Percentiles rank a stretch among this genome's conserved stretches.
phyloP scores from a whole-genome alignment of 2,888 invertebrate genomes.

The Heteromyza rotundicornis region DNA sequence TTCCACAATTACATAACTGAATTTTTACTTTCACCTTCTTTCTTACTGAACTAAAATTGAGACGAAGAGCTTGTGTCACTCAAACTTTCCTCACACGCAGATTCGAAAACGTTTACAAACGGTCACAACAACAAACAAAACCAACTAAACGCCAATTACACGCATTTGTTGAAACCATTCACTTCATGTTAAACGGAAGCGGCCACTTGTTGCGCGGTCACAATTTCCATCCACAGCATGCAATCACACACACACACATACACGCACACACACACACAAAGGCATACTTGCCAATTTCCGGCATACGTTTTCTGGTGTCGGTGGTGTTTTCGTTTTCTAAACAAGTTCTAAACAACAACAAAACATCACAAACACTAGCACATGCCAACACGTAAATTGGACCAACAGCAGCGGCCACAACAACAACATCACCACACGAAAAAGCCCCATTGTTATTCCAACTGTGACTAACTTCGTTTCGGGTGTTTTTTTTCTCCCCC shows the following conservation, averaged over 20 bases:
- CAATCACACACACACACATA: neutral
- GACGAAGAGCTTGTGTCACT: no score
- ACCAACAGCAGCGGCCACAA: neutral
- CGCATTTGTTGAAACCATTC: neutral
- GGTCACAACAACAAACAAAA: neutral
- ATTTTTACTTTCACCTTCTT: no score
- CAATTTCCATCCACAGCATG: neutral
- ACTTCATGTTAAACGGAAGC: neutral
- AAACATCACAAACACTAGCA: neutral
- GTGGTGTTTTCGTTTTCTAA: constrained; percentile 13
- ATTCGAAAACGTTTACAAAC: neutral
- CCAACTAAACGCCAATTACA: neutral
- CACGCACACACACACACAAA: constrained; percentile 1
- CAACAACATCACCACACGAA: constrained; percentile 1
- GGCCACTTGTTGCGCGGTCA: constrained; percentile 23
- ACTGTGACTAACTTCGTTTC: constrained; percentile 18
- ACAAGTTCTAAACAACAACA: constrained; percentile 10
- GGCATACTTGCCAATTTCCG: constrained; percentile 1
- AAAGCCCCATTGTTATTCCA: constrained; percentile 13
- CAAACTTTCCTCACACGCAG: no score
- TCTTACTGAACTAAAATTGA: no score
- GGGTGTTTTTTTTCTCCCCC: no score
- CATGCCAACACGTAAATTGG: neutral
- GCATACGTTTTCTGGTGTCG: neutral
- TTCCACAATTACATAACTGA: no score